Evolutionary conservation across 2,113 vertebrate genomes (phyloP), one percentile per base, ranked within the genome.

Genomic region (Zosterops pallidus): DNA sequence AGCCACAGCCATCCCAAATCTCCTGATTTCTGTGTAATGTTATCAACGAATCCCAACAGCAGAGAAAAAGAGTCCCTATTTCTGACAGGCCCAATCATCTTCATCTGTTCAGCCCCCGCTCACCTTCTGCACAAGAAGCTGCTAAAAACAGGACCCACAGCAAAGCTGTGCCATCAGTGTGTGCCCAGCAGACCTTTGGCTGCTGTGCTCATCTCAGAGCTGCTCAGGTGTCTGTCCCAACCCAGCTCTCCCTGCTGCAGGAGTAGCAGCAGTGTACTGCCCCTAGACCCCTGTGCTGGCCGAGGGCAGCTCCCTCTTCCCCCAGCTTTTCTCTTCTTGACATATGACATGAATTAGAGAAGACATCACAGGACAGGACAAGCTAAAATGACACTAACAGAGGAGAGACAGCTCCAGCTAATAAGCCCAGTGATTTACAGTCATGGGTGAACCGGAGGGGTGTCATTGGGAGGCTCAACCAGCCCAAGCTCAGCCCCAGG

Each of bases 141-240:
- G 71, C 49, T n/a, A 11, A 14, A 53, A 28, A 0, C 56, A 53
- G 77, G 82, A 0, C 31, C 12, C 16, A 7, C 10, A 53, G 67
- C 35, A 14, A 14, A 68, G 25, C 49, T 7, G 0, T 9, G 15
- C 29, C 4, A 0, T 14, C 52, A 23, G 0, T 2, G 0, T 1
- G 24, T 50, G 63, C 35, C 72, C 79, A 60, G 75, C 31, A 26
- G 52, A 37, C 44, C 21, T 39, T 59, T 35, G 39, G 9, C 49
- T 57, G 53, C 60, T 56, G 37, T 46, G 35, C 64, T 35, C 12
- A 31, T 16, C 53, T 41, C 42, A 14, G 5, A 57, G 53, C 12
- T 17, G 10, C 28, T 44, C 12, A 16, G 62, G 71, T 9, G 1
- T 1, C 44, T 8, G 67, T 35, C 52, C 87, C 44, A 89, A 79